phyloP scores from a whole-genome alignment of 2,888 invertebrate genomes.

The Ormyrus nitidulus region DNA sequence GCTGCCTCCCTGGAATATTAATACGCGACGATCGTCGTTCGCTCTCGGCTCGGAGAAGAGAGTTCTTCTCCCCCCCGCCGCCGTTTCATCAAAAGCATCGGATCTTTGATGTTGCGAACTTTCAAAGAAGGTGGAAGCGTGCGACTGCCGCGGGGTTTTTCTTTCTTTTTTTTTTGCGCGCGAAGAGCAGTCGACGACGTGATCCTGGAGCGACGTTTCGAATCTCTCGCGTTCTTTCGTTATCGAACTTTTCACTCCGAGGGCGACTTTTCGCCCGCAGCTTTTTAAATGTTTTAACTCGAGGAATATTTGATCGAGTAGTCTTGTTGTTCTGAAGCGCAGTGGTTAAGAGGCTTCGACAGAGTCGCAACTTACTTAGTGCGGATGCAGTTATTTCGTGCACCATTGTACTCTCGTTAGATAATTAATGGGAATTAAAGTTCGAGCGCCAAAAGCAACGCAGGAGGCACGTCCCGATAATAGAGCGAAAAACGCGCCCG shows the following conservation, averaged over 20 bases:
- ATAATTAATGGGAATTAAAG: too few species aligned
- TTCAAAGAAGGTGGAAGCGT: constrained; percentile 16
- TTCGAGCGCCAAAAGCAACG: too few species aligned
- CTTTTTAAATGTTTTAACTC: constrained; percentile 6
- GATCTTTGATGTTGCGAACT: constrained; percentile 43
- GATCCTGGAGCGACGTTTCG: constrained; percentile 7
- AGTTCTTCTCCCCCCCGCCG: neutral
- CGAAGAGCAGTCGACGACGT: constrained; percentile 10
- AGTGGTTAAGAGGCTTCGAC: too few species aligned
- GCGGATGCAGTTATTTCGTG: too few species aligned
- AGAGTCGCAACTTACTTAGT: too few species aligned
- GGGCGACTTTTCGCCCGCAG: neutral
- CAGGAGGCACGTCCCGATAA: too few species aligned
- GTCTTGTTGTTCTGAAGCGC: neutral
- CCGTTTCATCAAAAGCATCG: constrained; percentile 42
- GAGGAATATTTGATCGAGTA: too few species aligned
- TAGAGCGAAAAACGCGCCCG: too few species aligned
- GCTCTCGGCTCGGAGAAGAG: neutral
- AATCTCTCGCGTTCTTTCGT: constrained; percentile 48
- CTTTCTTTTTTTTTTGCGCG: neutral
- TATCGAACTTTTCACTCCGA: constrained; percentile 25
- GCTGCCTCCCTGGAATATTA: constrained; percentile 43
- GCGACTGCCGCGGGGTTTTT: neutral
- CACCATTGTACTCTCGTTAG: too few species aligned
- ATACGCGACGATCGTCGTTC: constrained; percentile 14